These are phyloP conservation scores for Tetragnatha versicolor DNA, from an alignment of 1,140 invertebrate genomes.

Conservation along the genomic window DNA sequence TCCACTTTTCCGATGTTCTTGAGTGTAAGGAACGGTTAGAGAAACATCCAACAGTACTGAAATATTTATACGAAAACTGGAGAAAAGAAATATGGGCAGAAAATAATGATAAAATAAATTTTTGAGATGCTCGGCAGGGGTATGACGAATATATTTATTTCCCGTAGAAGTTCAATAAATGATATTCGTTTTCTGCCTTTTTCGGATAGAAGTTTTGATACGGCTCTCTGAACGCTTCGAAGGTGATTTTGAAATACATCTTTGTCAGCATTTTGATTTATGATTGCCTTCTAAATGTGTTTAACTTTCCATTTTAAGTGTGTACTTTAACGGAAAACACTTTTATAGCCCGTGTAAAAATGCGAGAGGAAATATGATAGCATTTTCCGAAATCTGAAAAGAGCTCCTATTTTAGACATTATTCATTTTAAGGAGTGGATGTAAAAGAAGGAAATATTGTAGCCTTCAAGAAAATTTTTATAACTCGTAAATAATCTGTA, in stretches of 20 bases:
- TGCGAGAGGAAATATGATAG: no score
- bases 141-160: slow-evolving; percentile 23
- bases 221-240: background rate
- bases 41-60: background rate
- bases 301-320: no score
- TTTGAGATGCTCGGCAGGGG: slow-evolving; percentile 9
- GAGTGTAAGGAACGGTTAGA: slow-evolving; percentile 19
- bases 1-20: slow-evolving; percentile 6
- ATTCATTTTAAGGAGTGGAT: no score
- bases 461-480: no score
- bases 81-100: background rate
- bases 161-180: background rate
- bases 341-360: no score
- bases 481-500: no score
- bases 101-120: slow-evolving; percentile 1
- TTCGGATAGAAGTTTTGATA: background rate
- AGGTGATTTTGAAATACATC: background rate
- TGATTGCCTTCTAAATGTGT: no score
- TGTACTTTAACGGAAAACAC: no score
- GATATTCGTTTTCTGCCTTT: background rate
- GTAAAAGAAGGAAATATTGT: no score
- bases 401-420: no score
- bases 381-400: no score
- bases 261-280: slow-evolving; percentile 27
- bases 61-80: slow-evolving; percentile 4